Percentiles rank a stretch among this genome's conserved stretches.
Conservation (phyloP, 2,888 invertebrate species). For the Drosophila limbata region DNA sequence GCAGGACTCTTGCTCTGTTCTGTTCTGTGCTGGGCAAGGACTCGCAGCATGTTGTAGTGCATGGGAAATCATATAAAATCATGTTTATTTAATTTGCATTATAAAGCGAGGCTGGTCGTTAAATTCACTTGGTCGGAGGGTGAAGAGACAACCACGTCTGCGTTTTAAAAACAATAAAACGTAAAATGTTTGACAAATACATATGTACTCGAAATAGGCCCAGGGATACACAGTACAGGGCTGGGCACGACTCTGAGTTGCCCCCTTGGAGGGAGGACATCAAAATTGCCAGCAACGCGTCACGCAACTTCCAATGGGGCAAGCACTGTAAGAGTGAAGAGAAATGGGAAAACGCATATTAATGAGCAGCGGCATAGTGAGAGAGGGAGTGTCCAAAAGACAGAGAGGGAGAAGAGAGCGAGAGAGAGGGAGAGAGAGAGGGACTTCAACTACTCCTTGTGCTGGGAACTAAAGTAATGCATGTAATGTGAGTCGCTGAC, state of each 20-base stretch:
- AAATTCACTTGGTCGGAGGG: constrained; percentile 59
- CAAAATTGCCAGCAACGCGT: constrained; percentile 38
- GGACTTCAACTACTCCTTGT: constrained; percentile 5
- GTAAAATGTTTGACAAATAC: constrained; percentile 82
- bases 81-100: constrained; percentile 82
- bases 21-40: background rate
- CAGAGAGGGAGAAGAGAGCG: background rate
- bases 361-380: constrained; percentile 33
- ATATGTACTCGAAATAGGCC: constrained; percentile 39
- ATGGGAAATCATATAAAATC: constrained; percentile 75
- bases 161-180: constrained; percentile 78
- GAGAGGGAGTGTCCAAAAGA: background rate
- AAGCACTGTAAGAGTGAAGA: constrained; percentile 1
- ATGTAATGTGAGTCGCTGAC: constrained; percentile 33
- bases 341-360: constrained; percentile 45
- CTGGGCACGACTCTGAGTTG: constrained; percentile 29
- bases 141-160: constrained; percentile 37
- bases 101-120: constrained; percentile 69
- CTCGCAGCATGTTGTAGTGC: constrained; percentile 5
- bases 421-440: background rate
- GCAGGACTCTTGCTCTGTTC: background rate
- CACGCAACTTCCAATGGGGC: constrained; percentile 50
- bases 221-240: constrained; percentile 1
- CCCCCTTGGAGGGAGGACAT: constrained; percentile 21
- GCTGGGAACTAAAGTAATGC: constrained; percentile 35